Conservation (phyloP, 2,888 invertebrate genomes). For the Heliconius ismenius region DNA sequence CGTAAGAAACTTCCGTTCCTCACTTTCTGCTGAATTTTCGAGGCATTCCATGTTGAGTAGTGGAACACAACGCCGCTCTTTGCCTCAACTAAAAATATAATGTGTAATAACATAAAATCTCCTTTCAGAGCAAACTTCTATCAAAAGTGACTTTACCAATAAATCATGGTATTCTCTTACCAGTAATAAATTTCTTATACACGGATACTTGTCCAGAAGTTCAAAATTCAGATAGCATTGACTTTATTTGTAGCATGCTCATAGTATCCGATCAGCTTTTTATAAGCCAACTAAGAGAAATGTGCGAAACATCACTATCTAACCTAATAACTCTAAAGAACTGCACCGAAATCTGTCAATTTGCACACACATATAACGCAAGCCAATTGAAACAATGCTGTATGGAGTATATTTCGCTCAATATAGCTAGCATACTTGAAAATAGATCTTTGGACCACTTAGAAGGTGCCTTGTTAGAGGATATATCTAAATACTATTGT, state of each 20-base stretch:
- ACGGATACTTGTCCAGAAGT: conserved; percentile 84
- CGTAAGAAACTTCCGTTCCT: too few species aligned
- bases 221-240: conserved; percentile 84
- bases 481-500: conserved; percentile 86
- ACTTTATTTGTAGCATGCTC: conserved; percentile 88
- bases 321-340: conserved; percentile 87
- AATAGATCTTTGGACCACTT: conserved; percentile 84
- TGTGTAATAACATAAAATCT: conserved; percentile 27
- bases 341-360: conserved; percentile 88
- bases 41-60: too few species aligned
- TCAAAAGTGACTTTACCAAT: conserved; percentile 83
- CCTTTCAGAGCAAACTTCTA: conserved; percentile 77
- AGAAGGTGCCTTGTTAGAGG: conserved; percentile 82
- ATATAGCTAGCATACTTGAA: conserved; percentile 87
- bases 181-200: conserved; percentile 89
- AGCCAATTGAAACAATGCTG: conserved; percentile 86
- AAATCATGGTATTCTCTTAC: conserved; percentile 82
- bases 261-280: conserved; percentile 91
- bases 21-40: too few species aligned
- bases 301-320: conserved; percentile 86
- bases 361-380: conserved; percentile 89
- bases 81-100: too few species aligned
- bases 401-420: conserved; percentile 89
- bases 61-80: too few species aligned
- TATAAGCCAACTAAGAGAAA: conserved; percentile 85